Conservation (phyloP, 1,140 invertebrate genomes). For the Drosophila malerkotliana region DNA sequence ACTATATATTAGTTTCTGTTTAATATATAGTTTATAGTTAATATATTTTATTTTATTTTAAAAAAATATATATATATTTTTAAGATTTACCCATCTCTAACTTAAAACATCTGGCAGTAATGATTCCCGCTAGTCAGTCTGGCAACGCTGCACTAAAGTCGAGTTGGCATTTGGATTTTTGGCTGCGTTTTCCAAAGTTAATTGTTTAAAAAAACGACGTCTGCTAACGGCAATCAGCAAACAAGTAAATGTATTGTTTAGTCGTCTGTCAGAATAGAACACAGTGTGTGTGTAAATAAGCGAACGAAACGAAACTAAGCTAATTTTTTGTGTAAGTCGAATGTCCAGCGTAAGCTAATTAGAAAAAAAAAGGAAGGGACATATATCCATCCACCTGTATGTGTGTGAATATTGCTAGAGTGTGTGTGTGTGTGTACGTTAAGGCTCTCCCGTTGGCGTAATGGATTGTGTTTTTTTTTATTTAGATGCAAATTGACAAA, state of each 20-base stretch:
- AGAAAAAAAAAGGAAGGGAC: constrained; percentile 39
- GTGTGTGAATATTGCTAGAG: not conserved
- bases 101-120: not conserved
- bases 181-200: constrained; percentile 45
- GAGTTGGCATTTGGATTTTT: constrained; percentile 74
- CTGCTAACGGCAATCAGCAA: constrained; percentile 33
- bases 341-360: constrained; percentile 15
- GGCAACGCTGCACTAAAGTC: constrained; percentile 42
- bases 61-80: too few species aligned
- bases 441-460: constrained; percentile 7
- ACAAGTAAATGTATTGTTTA: constrained; percentile 65
- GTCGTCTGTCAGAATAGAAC: constrained; percentile 34
- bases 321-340: constrained; percentile 41
- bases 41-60: too few species aligned
- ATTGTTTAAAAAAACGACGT: constrained; percentile 52
- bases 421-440: constrained; percentile 19
- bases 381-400: constrained; percentile 11
- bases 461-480: constrained; percentile 39
- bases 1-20: too few species aligned
- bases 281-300: constrained; percentile 47
- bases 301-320: constrained; percentile 24
- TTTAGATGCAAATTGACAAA: constrained; percentile 56
- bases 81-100: not conserved
- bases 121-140: not conserved
- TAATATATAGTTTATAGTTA: too few species aligned